Base-by-base conservation (phyloP, 1,140 invertebrate genomes). In the Microplitis demolitor region DNA sequence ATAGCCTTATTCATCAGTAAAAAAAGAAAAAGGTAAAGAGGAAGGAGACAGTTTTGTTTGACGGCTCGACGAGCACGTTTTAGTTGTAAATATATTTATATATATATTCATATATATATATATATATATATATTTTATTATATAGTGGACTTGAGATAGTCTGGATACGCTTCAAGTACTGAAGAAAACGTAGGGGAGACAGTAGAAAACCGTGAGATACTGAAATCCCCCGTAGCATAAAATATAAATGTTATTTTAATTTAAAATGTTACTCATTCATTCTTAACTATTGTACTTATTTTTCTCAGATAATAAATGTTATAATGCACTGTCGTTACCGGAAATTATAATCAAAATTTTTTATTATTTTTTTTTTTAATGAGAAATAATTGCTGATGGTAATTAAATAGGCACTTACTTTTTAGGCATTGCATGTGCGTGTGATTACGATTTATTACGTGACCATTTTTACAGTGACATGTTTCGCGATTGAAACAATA, bases 381-480 rank as follows among this genome's bases (percentile, higher is more conserved):
- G 33, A 68, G 66, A 71, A n/a, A 3, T 34, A n/a, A 24, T 24
- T 24, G 24, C 11, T 31, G 31, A 9, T 72, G 6, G 53, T 31
- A 31, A 56, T 66, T 35, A 68, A 50, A 50, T 50, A 16, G 50
- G 13, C 31, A 74, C 71, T 70, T 72, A 84, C 82, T 77, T 79
- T 73, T 78, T 1, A 84, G 53, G 60, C 82, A 84, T 35, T 78
- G 75, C n/a, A 76, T 51, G 33, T 75, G 72, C 8, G 78, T 81
- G 14, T 77, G 72, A 74, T 76, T 82, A 53, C 58, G 78, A n/a
- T 78, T 76, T 3, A 77, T 77, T 56, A 84, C 72, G 60, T 78
- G 77, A 34, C 74, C 66, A 0, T 78, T 73, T 69, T 78, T 82
- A 74, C 82, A 84, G 11, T 74, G 56, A 51, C 82, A 84, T 14